Evolutionary conservation across 2,888 invertebrate genomes (phyloP).

Genomic region (Dryobotodes eremita): DNA sequence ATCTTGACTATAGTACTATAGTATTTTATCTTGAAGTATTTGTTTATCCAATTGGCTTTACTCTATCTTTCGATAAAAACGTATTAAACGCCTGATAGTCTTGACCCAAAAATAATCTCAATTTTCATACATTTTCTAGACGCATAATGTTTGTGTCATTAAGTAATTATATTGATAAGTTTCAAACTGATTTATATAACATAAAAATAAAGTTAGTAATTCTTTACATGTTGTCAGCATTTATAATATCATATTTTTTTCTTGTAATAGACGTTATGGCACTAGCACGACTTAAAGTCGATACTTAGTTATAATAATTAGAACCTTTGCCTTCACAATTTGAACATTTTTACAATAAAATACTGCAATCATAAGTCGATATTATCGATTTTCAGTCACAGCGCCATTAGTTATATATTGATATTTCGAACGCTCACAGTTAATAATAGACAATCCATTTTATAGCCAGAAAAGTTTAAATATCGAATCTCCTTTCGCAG

Average conservation of each 20-base stretch:
- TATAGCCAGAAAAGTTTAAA: constrained; percentile 15
- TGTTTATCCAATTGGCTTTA: constrained; percentile 50
- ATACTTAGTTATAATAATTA: constrained; percentile 56
- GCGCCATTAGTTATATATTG: constrained; percentile 37
- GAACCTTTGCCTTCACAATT: constrained; percentile 55
- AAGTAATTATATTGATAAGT: constrained; percentile 18
- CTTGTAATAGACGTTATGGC: constrained; percentile 61
- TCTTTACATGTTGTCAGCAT: constrained; percentile 32
- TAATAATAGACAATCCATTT: constrained; percentile 16
- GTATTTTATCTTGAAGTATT: constrained; percentile 37
- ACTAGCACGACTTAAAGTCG: constrained; percentile 64
- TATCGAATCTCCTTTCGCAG: constrained; percentile 16
- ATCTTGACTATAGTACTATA: no score
- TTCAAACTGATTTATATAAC: constrained; percentile 31
- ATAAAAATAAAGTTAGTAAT: constrained; percentile 49
- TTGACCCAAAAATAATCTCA: constrained; percentile 54
- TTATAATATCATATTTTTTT: constrained; percentile 52
- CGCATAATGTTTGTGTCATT: constrained; percentile 6
- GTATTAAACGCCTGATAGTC: constrained; percentile 33
- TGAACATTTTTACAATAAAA: constrained; percentile 53
- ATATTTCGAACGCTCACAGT: constrained; percentile 35
- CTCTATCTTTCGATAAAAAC: constrained; percentile 43
- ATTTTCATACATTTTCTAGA: constrained; percentile 32
- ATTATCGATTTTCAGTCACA: constrained; percentile 47
- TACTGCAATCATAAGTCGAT: constrained; percentile 47